A percentile compares a stretch with the other conserved stretches of the same genome.
These are phyloP conservation scores for Naso thynnoides DNA, from an alignment of 2,797 vertebrate species.

Conservation along the genomic window DNA sequence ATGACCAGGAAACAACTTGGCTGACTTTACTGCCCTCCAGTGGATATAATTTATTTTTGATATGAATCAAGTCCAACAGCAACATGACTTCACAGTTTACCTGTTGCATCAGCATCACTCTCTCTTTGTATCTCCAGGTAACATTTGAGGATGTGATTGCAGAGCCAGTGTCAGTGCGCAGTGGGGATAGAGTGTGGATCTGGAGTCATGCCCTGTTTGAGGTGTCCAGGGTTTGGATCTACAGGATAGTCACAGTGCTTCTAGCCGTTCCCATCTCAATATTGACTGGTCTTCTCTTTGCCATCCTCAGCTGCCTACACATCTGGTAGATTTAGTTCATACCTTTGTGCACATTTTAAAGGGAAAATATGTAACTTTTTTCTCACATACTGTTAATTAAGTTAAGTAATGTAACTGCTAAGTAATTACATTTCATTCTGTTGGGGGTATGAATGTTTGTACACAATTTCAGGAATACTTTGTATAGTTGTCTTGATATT, in stretches of 20 bases:
- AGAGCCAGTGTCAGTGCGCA: conserved; percentile 83
- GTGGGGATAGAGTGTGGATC: conserved; percentile 87
- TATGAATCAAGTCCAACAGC: background rate
- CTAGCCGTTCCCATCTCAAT: conserved; percentile 83
- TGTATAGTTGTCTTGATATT: background rate
- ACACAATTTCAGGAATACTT: background rate
- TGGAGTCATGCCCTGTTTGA: conserved; percentile 87
- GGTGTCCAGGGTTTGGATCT: conserved; percentile 84
- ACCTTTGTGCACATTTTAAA: background rate
- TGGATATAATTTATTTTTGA: background rate
- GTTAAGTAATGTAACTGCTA: no score
- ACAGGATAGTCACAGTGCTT: conserved; percentile 80
- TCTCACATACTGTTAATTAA: background rate
- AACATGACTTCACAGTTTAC: background rate
- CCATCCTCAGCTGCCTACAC: conserved; percentile 84
- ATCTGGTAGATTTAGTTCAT: conserved; percentile 78
- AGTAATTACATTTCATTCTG: background rate
- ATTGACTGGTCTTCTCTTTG: conserved; percentile 82
- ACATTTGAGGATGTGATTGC: conserved; percentile 88
- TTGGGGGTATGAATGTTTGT: background rate
- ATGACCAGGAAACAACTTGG: background rate
- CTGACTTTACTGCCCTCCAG: conserved; percentile 39
- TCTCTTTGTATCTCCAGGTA: conserved; percentile 74
- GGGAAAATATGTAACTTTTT: background rate
- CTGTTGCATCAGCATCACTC: background rate